A percentile compares a stretch with the other conserved stretches of the same genome.
Conservation (phyloP, 2,888 invertebrate genomes). For the Ochropacha duplaris region DNA sequence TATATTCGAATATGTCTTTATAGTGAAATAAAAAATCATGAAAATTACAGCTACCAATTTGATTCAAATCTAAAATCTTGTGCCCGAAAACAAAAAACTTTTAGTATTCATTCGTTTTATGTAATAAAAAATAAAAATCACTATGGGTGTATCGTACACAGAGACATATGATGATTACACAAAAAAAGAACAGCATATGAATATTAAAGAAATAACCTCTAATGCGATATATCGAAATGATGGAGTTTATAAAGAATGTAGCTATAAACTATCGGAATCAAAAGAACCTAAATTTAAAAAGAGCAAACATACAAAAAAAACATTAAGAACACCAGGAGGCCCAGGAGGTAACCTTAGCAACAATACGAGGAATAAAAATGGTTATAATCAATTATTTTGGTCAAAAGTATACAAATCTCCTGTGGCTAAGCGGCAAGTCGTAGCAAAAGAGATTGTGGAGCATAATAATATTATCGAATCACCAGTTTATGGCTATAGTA, state of each 20-base stretch:
- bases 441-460: slow-evolving; percentile 15
- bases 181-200: slow-evolving; percentile 20
- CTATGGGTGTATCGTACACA: slow-evolving; percentile 37
- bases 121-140: neutral
- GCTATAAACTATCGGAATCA: slow-evolving; percentile 31
- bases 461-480: slow-evolving; percentile 11
- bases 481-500: slow-evolving; percentile 9
- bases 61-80: neutral
- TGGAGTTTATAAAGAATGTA: slow-evolving; percentile 61
- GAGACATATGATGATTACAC: slow-evolving; percentile 21
- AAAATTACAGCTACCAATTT: neutral
- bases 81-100: neutral
- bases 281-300: slow-evolving; percentile 13
- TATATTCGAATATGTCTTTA: neutral
- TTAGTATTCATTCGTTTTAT: neutral
- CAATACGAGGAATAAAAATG: slow-evolving; percentile 18
- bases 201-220: slow-evolving; percentile 31
- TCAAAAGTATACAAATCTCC: slow-evolving; percentile 57
- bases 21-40: neutral
- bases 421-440: slow-evolving; percentile 22
- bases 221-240: slow-evolving; percentile 42
- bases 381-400: slow-evolving; percentile 42
- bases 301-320: slow-evolving; percentile 11
- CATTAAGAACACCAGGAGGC: slow-evolving; percentile 1
- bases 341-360: too few relatives aligned